Conservation (phyloP, 2,888 invertebrate genomes). For the Leptopterna dolabrata region DNA sequence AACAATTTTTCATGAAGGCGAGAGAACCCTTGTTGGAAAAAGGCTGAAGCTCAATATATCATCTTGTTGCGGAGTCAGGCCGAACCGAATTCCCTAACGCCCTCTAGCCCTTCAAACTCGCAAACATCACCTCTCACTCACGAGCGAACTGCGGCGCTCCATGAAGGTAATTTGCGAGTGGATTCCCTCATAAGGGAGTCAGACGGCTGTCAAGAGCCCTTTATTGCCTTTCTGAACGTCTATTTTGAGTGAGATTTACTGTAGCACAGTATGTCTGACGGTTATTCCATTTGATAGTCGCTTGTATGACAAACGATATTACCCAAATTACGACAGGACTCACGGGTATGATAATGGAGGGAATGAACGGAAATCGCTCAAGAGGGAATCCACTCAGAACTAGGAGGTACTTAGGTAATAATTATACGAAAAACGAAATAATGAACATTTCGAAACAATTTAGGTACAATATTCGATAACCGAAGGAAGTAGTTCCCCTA, state of each 20-base stretch:
- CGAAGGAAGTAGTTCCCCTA: too few species aligned
- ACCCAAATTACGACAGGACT: too few species aligned
- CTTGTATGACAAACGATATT: too few species aligned
- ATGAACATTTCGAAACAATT: too few species aligned
- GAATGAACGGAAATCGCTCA: too few species aligned
- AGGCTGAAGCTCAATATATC: constrained; percentile 18
- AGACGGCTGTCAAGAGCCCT: not conserved
- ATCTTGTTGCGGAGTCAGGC: not conserved
- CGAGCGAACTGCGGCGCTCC: not conserved
- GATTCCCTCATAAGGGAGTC: not conserved
- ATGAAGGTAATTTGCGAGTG: not conserved
- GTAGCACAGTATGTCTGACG: too few species aligned
- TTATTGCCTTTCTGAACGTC: not conserved
- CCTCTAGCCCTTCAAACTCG: not conserved
- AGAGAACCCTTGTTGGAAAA: not conserved
- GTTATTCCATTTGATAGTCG: too few species aligned
- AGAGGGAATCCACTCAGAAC: too few species aligned
- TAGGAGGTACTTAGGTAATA: too few species aligned
- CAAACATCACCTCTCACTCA: not conserved
- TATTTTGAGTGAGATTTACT: not conserved
- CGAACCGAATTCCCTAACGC: not conserved
- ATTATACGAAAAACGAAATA: too few species aligned
- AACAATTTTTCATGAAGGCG: constrained; percentile 41
- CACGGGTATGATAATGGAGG: too few species aligned
- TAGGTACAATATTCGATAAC: too few species aligned